Base-by-base conservation (phyloP, 64 coral and sea anemone genomes). In the Montipora cactus region DNA sequence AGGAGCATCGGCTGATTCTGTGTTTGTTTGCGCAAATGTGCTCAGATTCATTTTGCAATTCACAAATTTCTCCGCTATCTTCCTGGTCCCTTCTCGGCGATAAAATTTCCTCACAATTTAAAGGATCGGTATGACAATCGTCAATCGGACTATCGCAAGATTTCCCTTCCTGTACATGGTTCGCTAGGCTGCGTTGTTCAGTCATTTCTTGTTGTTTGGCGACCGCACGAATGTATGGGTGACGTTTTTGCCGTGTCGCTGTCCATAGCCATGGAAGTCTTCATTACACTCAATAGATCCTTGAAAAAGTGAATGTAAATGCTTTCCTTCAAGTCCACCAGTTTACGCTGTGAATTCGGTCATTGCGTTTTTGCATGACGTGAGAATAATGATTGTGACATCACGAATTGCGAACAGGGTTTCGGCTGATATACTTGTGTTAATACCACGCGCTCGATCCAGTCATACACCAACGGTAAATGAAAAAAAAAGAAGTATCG, bases 321-420 rank as follows among this genome's bases (percentile, higher is more conserved):
- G 28, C 7, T 9, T 49, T 47, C 18, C 19, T 57, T 57, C 6
- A 8, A 57, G 11, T 11, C 45, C 1, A 44, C 16, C 59, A 12
- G 37, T 84, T 68, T 67, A 62, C 19, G 50, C 28, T 14, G 12
- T 62, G 7, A 67, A 67, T 83, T 71, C 8, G 45, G 44, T 59
- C 67, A 49, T 16, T 22, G 82, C 67, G 49, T 70, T 85, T 68
- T 70, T 57, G 46, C 82, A 85, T 85, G 82, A 85, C 82, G 82
- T 85, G 66, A 44, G 45, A 85, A 20, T 49, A 58, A 45, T 45
- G 44, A 85, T 71, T 85, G 66, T 70, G 82, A 85, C 82, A 85
- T 85, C 82, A 85, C 62, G 47, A 44, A 70, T 9, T 2, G 52
- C 14, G 66, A 46, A 71, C 44, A 44, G 21, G 28, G 18, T 9